Evolutionary conservation across 2,113 vertebrate species (phyloP).

Genomic region (Caranx melampygus): DNA sequence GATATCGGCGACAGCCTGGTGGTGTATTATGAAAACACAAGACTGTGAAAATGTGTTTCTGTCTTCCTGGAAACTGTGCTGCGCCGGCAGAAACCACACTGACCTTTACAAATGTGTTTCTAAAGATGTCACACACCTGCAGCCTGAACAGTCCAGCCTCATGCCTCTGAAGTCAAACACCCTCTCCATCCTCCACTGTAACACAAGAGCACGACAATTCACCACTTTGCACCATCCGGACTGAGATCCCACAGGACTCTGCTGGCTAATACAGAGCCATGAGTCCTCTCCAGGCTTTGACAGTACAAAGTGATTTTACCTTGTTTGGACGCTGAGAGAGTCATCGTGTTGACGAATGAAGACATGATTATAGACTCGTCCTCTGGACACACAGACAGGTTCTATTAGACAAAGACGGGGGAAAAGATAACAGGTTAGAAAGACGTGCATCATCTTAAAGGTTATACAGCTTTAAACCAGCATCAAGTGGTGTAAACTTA

Average conservation of each 20-base stretch:
- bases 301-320: conserved; percentile 78
- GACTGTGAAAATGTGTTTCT: too few species aligned
- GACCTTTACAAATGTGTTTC: neutral
- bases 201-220: neutral
- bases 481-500: neutral
- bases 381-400: conserved; percentile 98
- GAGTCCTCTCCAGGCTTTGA: neutral
- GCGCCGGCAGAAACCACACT: neutral
- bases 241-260: neutral
- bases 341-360: conserved; percentile 99
- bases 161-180: conserved; percentile 99
- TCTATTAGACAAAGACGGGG: conserved; percentile 80
- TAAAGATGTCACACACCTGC: conserved; percentile 86
- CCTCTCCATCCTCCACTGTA: conserved; percentile 97
- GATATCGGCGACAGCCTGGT: too few species aligned
- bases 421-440: neutral
- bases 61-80: neutral
- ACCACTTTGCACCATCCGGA: neutral
- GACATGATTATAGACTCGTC: conserved; percentile 99
- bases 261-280: neutral
- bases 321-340: conserved; percentile 98
- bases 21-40: too few species aligned
- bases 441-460: neutral
- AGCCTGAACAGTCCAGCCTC: conserved; percentile 98
- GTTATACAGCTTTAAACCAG: neutral